Base-by-base conservation (phyloP, 2,113 vertebrate species). In the Gadus chalcogrammus region DNA sequence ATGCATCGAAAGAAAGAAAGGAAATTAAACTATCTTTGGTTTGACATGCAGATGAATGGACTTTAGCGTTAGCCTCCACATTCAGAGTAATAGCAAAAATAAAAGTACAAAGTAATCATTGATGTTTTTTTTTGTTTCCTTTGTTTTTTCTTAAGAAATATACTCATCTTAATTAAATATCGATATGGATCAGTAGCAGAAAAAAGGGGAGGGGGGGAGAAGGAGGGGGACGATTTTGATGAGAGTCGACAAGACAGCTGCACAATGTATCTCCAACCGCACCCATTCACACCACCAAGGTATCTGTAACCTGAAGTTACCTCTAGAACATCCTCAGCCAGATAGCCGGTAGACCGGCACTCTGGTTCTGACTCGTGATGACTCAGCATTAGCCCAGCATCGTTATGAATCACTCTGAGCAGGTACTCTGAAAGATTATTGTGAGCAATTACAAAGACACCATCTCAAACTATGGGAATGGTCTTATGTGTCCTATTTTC, bases 1-100 rank as follows among this genome's bases (percentile, higher is more conserved):
- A 80, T 87, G 81, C 80, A 85, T 81, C 56, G 75, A 80, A 77
- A 84, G 55, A 58, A 58, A 58, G 55, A 64, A 60, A 35, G 27
- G 71, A 11, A 80, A 82, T 73, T 70, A 76, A 84, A 83, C 74
- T 68, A 85, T 93, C 91, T 91, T 93, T 93, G 91, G 91, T 90
- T 91, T 86, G 78, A 90, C 83, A 88, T 88, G 84, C 83, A 89
- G 81, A 70, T 77, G 62, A 78, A 83, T 72, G 67, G 68, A 79
- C 67, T 69, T 55, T 11, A 73, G 65, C 35, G 22, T 53, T 66
- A 74, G 66, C 73, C 67, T 59, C 35, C 58, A 83, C 67, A 66
- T 56, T 53, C 60, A 76, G 15, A 70, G 35, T 67, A 75, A 74
- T 22, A 48, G 27, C 6, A 53, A 35, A 35, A 75, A 74, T n/a